Conservation (phyloP, 2,888 invertebrate species). For the Amblyjoppa proteus region DNA sequence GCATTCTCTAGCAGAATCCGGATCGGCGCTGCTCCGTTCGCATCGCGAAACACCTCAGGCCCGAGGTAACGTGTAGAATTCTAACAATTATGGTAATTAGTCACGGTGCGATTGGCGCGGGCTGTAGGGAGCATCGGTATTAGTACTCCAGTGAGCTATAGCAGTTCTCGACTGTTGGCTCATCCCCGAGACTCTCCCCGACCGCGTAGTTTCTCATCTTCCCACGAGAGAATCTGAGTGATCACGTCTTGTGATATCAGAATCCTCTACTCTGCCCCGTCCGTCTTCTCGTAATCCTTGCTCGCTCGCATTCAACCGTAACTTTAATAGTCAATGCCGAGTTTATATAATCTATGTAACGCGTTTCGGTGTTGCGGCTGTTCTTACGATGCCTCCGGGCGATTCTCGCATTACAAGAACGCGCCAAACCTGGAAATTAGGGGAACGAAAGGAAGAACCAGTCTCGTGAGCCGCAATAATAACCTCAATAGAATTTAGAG, state of each 20-base stretch:
- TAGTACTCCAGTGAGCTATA: constrained; percentile 4
- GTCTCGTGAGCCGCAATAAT: too few species aligned
- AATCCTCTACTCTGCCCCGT: background rate
- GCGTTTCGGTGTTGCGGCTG: background rate
- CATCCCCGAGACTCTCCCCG: constrained; percentile 7
- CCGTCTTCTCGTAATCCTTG: constrained; percentile 14
- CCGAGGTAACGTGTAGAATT: constrained; percentile 39
- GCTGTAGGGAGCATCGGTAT: constrained; percentile 18
- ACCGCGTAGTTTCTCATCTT: background rate
- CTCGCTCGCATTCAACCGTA: constrained; percentile 20
- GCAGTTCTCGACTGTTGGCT: constrained; percentile 26
- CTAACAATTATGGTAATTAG: constrained; percentile 66
- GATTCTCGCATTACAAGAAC: background rate
- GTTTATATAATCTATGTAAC: constrained; percentile 31
- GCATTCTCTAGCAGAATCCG: background rate
- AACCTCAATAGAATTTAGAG: too few species aligned
- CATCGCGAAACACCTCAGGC: background rate
- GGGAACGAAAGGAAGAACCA: too few species aligned
- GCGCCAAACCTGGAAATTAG: background rate
- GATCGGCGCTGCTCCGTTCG: background rate
- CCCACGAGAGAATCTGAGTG: constrained; percentile 20
- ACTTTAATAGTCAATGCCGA: constrained; percentile 37
- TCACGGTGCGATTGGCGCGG: constrained; percentile 46
- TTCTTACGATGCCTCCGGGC: background rate
- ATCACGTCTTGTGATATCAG: constrained; percentile 43